Conservation (phyloP, 2,797 vertebrate genomes). For the Artibeus lituratus region DNA sequence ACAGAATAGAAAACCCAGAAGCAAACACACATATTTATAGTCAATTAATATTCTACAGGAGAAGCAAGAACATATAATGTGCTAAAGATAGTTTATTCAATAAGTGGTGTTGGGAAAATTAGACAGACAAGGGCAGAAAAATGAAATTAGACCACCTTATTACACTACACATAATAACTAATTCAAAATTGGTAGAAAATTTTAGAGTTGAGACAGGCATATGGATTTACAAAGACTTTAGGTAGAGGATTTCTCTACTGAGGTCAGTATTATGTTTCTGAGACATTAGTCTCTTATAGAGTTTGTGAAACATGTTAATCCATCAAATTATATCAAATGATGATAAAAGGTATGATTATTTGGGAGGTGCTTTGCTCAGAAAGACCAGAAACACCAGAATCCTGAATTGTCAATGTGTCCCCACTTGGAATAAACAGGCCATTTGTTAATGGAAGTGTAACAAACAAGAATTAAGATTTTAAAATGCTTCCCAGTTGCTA, state of each 20-base stretch:
- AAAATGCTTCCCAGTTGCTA: background rate
- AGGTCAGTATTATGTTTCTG: background rate
- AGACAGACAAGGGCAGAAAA: too few species aligned
- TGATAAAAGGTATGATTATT: background rate
- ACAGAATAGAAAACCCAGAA: too few species aligned
- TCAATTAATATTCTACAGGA: too few species aligned
- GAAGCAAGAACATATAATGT: too few species aligned
- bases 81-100: too few species aligned
- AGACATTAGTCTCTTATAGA: background rate
- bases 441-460: background rate
- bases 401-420: too few species aligned
- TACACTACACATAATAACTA: background rate
- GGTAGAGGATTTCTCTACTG: background rate
- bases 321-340: background rate
- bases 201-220: background rate
- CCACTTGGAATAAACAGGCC: background rate
- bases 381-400: background rate
- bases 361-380: background rate
- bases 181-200: background rate
- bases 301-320: background rate
- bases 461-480: background rate
- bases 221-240: background rate
- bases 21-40: too few species aligned
- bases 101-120: too few species aligned
- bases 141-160: background rate